Conservation (phyloP, 2,888 invertebrate species). For the Carpatolechia fugitivella region DNA sequence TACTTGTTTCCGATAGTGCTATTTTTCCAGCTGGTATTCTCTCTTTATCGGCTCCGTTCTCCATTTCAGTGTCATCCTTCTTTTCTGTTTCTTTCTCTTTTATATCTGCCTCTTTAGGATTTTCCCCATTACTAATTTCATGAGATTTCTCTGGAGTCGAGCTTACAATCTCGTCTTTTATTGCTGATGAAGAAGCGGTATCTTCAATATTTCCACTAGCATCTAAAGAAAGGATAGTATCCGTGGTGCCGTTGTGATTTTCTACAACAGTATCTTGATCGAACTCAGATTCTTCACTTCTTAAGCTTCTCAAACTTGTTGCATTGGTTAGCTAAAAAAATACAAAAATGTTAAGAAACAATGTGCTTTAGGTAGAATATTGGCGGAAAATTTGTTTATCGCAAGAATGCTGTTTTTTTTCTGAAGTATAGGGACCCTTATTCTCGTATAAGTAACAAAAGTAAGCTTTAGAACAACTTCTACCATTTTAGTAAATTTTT, state of each 20-base stretch:
- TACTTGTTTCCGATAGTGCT: slow-evolving; percentile 10
- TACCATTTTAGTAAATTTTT: no score
- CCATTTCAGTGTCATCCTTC: background rate
- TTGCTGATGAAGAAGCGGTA: background rate
- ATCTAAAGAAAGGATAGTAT: slow-evolving; percentile 5
- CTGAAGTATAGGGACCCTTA: no score
- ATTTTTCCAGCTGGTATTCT: background rate
- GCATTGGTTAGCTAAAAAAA: slow-evolving; percentile 54
- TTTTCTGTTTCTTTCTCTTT: background rate
- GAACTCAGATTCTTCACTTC: slow-evolving; percentile 47
- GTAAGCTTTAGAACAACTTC: no score
- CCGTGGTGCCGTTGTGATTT: slow-evolving; percentile 24
- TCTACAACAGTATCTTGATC: slow-evolving; percentile 41
- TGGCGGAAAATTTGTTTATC: no score
- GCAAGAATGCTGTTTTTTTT: no score
- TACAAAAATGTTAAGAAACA: background rate
- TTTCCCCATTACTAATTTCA: background rate
- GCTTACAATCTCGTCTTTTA: slow-evolving; percentile 14
- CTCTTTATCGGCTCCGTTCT: slow-evolving; percentile 6
- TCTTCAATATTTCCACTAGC: background rate
- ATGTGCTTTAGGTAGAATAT: no score
- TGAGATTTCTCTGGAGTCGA: slow-evolving; percentile 35
- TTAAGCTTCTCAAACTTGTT: slow-evolving; percentile 51
- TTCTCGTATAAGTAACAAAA: no score
- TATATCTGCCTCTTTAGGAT: background rate